Evolutionary conservation across 2,888 invertebrate genomes (phyloP).

Genomic region (Diplazon laetatorius): DNA sequence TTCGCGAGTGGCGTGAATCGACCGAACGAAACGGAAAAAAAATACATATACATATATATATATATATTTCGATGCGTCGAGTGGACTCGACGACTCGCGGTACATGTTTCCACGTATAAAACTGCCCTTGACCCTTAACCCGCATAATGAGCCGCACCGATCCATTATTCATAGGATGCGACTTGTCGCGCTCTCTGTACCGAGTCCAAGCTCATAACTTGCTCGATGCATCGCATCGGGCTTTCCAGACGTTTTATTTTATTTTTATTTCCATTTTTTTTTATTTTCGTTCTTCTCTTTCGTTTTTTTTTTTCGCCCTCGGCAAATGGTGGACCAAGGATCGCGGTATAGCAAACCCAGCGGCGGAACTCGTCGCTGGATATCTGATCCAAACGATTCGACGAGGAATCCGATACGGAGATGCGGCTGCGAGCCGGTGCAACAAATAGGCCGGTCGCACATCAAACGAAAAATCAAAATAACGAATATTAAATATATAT

Average conservation of each 20-base stretch:
- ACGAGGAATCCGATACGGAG: slow-evolving; percentile 10
- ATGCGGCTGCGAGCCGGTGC: not conserved
- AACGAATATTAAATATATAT: not conserved
- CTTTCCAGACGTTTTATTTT: slow-evolving; percentile 70
- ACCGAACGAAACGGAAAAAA: slow-evolving; percentile 54
- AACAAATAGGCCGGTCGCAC: slow-evolving; percentile 5
- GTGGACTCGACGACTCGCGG: slow-evolving; percentile 63
- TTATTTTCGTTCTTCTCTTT: slow-evolving; percentile 29
- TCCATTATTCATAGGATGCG: slow-evolving; percentile 79
- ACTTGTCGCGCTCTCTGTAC: slow-evolving; percentile 76
- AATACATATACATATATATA: too few species aligned
- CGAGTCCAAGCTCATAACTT: slow-evolving; percentile 75
- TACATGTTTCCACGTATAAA: slow-evolving; percentile 75
- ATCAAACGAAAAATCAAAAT: not conserved
- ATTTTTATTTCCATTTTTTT: too few species aligned
- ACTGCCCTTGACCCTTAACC: slow-evolving; percentile 79
- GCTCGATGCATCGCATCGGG: slow-evolving; percentile 72
- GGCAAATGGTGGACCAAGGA: slow-evolving; percentile 47
- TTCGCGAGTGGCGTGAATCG: slow-evolving; percentile 30
- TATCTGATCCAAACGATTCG: slow-evolving; percentile 27
- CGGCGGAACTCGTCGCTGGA: slow-evolving; percentile 7
- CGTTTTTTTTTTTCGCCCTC: not conserved
- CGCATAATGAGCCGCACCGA: slow-evolving; percentile 77
- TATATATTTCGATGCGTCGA: slow-evolving; percentile 37
- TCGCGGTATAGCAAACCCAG: slow-evolving; percentile 9